phyloP scores from a whole-genome alignment of 2,113 vertebrate species.

The Mobula birostris region DNA sequence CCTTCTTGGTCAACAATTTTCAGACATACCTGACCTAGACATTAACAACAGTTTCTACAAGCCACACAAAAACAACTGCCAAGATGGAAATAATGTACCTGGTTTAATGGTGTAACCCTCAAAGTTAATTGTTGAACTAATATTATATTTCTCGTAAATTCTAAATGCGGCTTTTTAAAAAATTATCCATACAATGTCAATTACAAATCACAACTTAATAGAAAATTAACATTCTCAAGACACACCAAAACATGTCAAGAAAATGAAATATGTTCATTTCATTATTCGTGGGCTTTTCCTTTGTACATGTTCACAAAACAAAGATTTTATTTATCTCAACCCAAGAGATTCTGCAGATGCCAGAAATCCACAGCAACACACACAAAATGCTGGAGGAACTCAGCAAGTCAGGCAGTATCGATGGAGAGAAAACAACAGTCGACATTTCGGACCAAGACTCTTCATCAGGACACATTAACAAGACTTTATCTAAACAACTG shows the following conservation, averaged over 20 bases:
- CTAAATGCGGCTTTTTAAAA: neutral
- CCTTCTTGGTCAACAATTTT: no score
- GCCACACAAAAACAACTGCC: neutral
- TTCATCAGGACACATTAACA: no score
- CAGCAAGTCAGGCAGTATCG: no score
- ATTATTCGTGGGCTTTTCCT: neutral
- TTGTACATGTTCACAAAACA: neutral
- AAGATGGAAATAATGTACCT: neutral
- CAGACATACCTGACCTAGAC: no score
- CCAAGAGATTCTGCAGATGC: no score
- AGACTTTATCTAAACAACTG: neutral
- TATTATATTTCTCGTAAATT: neutral
- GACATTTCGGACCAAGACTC: no score
- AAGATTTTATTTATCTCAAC: neutral
- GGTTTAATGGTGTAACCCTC: no score
- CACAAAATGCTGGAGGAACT: no score
- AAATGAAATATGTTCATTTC: neutral
- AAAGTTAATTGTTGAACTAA: neutral
- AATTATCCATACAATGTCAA: neutral
- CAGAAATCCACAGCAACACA: no score
- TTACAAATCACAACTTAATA: neutral
- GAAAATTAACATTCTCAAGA: neutral
- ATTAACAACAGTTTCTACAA: no score
- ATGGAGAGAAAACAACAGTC: no score
- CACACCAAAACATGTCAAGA: neutral